These are phyloP conservation scores for Pachyuromys duprasi DNA, from an alignment of 2,797 vertebrate genomes.

Conservation along the genomic window DNA sequence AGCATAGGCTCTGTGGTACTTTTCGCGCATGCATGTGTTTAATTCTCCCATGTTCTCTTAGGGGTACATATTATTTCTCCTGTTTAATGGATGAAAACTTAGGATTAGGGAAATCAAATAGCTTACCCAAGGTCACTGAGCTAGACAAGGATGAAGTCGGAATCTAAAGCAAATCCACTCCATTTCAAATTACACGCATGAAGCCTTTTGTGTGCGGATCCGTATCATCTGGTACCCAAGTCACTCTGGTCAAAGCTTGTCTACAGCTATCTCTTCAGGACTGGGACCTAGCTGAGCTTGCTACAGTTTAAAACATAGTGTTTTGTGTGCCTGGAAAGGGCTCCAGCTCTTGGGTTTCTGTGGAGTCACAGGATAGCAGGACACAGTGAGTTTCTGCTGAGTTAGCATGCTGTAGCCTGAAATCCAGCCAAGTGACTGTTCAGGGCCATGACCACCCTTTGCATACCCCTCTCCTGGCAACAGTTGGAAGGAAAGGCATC, in stretches of 20 bases:
- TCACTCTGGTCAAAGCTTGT: not conserved
- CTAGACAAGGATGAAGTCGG: conserved; percentile 39
- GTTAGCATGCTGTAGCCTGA: not conserved
- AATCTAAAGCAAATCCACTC: conserved; percentile 13
- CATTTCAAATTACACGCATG: not conserved
- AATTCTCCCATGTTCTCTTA: not conserved
- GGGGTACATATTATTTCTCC: not conserved
- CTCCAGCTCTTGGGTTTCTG: not conserved
- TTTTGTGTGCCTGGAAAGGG: not conserved
- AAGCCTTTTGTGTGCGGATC: not conserved
- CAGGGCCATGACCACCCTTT: not conserved
- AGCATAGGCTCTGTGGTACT: not conserved
- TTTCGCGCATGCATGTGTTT: not conserved
- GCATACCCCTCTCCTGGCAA: not conserved
- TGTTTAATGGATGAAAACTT: conserved; percentile 48
- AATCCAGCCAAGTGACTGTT: not conserved
- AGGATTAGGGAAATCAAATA: conserved; percentile 43
- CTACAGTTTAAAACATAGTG: not conserved
- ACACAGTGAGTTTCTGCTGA: not conserved
- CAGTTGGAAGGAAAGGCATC: not conserved
- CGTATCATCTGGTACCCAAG: not conserved
- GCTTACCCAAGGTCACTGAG: conserved; percentile 23
- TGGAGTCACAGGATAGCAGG: not conserved
- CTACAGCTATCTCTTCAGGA: not conserved
- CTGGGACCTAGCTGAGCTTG: not conserved